These are phyloP conservation scores for Pherbina coryleti DNA, from an alignment of 2,888 invertebrate species.

Conservation along the genomic window DNA sequence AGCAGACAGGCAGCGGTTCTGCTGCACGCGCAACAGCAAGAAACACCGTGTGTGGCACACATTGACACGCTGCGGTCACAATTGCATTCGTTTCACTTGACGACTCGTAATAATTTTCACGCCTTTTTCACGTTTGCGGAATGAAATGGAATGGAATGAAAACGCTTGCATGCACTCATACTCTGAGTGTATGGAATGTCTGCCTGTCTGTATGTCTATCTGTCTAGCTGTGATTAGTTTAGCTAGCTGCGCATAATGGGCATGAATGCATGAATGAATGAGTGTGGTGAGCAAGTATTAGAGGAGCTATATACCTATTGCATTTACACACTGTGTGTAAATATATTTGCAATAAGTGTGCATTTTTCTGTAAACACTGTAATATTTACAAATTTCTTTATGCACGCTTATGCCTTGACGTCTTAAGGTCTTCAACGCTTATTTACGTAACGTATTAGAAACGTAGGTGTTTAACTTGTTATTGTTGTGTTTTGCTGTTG, in stretches of 20 bases:
- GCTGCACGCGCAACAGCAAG: neutral
- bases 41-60: constrained; percentile 28
- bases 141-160: constrained; percentile 2
- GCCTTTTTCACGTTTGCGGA: constrained; percentile 26
- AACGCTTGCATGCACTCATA: neutral
- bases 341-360: too few species aligned
- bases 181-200: too few species aligned
- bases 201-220: too few species aligned
- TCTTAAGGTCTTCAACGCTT: neutral
- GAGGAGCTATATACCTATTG: too few species aligned
- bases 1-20: neutral
- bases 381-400: neutral
- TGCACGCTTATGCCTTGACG: neutral
- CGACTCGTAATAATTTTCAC: constrained; percentile 29
- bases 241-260: too few species aligned
- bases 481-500: neutral
- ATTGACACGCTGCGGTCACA: neutral
- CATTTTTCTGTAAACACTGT: too few species aligned
- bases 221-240: too few species aligned
- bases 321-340: too few species aligned
- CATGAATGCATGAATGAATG: too few species aligned
- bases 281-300: too few species aligned
- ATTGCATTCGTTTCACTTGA: constrained; percentile 19
- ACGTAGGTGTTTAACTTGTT: neutral
- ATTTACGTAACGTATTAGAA: neutral